phyloP scores from a whole-genome alignment of 2,113 vertebrate genomes.

The Varanus salvator region DNA sequence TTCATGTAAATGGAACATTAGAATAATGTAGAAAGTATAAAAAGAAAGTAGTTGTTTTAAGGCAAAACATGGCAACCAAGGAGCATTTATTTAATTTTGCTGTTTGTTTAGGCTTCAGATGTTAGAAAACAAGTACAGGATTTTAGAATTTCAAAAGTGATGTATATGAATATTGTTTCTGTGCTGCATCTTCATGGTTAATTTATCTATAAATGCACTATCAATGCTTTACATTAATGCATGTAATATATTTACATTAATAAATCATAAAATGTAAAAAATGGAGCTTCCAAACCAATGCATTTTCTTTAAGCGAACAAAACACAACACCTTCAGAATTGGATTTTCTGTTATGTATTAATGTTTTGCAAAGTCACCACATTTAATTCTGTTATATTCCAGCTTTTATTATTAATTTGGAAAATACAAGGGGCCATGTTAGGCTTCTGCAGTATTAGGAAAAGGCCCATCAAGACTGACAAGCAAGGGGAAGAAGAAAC shows the following conservation, averaged over 20 bases:
- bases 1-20: constrained; percentile 7
- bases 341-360: constrained; percentile 38
- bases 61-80: neutral
- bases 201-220: neutral
- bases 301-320: neutral
- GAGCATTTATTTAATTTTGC: neutral
- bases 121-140: neutral
- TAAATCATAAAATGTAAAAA: neutral
- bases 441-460: constrained; percentile 19
- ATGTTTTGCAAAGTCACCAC: constrained; percentile 3
- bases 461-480: neutral
- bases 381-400: constrained; percentile 35
- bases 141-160: neutral
- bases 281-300: neutral
- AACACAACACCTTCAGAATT: neutral
- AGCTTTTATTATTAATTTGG: constrained; percentile 45
- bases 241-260: neutral
- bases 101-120: neutral
- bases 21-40: neutral
- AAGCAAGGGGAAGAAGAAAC: neutral
- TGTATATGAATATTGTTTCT: neutral
- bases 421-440: constrained; percentile 25
- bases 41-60: constrained; percentile 19
- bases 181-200: neutral
- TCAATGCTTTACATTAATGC: neutral